Conservation (phyloP, 2,888 invertebrate species). For the Lasioglossum morio region DNA sequence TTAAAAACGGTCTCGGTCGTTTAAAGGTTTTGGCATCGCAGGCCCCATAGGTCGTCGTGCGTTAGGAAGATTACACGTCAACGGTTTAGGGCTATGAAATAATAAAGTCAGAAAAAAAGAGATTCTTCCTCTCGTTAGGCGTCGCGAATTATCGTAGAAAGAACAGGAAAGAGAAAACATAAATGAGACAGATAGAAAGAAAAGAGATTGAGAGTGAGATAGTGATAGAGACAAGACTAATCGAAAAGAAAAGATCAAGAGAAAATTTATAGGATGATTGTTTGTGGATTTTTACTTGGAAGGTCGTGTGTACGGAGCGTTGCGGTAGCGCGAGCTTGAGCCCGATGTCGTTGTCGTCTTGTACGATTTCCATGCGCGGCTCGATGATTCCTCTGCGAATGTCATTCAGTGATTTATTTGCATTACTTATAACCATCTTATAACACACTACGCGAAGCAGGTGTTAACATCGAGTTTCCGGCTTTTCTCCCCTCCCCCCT, state of each 20-base stretch:
- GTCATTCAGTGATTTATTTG: slow-evolving; percentile 80
- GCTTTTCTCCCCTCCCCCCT: background rate
- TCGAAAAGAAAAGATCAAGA: background rate
- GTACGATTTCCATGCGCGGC: slow-evolving; percentile 87
- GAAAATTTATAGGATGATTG: slow-evolving; percentile 46
- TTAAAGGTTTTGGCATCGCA: slow-evolving; percentile 62
- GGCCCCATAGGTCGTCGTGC: slow-evolving; percentile 62
- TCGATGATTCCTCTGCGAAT: slow-evolving; percentile 86
- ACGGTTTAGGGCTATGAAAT: slow-evolving; percentile 70
- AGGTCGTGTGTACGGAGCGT: slow-evolving; percentile 87
- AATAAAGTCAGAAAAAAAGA: slow-evolving; percentile 56
- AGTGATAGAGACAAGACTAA: background rate
- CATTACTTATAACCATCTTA: slow-evolving; percentile 50
- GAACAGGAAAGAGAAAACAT: background rate
- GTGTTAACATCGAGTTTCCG: slow-evolving; percentile 18
- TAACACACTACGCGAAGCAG: slow-evolving; percentile 45
- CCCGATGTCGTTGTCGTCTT: slow-evolving; percentile 86
- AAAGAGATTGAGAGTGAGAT: background rate
- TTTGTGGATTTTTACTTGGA: slow-evolving; percentile 84
- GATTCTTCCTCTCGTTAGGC: slow-evolving; percentile 1
- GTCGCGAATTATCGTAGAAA: slow-evolving; percentile 35
- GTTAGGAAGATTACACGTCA: slow-evolving; percentile 65
- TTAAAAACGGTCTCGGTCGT: slow-evolving; percentile 62
- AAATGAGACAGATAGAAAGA: slow-evolving; percentile 2
- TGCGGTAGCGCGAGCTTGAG: slow-evolving; percentile 87